Conservation (phyloP, 2,888 invertebrate species). For the Athrips mouffetella region DNA sequence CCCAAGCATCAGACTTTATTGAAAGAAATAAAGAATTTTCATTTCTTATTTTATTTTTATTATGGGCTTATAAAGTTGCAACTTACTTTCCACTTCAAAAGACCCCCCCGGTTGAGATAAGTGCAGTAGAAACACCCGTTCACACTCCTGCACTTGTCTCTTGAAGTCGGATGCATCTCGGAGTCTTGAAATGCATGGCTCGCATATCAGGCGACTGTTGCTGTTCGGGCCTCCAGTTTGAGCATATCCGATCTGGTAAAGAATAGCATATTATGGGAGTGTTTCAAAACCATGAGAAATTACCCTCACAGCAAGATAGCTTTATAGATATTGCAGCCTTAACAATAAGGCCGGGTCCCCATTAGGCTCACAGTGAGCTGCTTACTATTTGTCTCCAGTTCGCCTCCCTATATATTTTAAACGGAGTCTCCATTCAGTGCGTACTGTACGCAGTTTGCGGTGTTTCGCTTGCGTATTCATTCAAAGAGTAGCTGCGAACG, state of each 20-base stretch:
- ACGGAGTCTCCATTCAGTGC: too few species aligned
- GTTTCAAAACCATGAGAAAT: too few species aligned
- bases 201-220: constrained; percentile 66
- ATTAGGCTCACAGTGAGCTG: too few species aligned
- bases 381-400: too few species aligned
- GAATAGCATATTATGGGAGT: too few species aligned
- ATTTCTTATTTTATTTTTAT: not conserved
- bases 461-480: too few species aligned
- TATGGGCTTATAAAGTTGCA: not conserved
- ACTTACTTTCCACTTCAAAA: constrained; percentile 35
- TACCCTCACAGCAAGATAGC: not conserved
- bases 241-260: constrained; percentile 56
- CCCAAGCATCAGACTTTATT: too few species aligned
- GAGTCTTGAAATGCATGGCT: constrained; percentile 63
- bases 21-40: not conserved
- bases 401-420: too few species aligned
- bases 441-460: too few species aligned
- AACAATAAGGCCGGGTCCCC: not conserved
- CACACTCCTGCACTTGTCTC: constrained; percentile 63
- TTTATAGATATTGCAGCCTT: not conserved
- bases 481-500: too few species aligned
- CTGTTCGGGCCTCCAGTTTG: constrained; percentile 62
- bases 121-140: constrained; percentile 61
- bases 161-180: constrained; percentile 67
- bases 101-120: constrained; percentile 46